A percentile compares a stretch with the other conserved stretches of the same genome.
Evolutionary conservation across 2,113 vertebrate genomes (phyloP).

Genomic region (Apteryx owenii): DNA sequence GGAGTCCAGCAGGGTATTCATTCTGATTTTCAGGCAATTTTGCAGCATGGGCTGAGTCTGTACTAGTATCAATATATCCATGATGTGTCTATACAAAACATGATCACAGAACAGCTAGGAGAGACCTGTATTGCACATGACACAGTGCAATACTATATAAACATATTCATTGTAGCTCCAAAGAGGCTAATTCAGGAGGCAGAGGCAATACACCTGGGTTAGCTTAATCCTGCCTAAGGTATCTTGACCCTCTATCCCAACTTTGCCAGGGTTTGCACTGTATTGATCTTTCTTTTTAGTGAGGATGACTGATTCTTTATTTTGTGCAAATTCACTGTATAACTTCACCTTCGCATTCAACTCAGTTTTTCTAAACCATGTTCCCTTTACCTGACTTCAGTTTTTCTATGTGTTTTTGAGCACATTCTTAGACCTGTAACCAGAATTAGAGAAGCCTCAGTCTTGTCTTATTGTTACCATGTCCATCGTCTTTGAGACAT

Average conservation of each 20-base stretch:
- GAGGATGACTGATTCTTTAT: not conserved
- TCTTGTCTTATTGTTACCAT: too few species aligned
- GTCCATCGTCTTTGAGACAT: too few species aligned
- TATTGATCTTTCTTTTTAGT: not conserved
- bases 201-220: not conserved
- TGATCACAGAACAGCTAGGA: not conserved
- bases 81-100: rapidly evolving
- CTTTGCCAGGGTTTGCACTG: not conserved
- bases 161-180: not conserved
- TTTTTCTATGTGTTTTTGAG: not conserved
- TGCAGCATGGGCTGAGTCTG: not conserved
- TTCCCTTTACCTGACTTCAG: not conserved
- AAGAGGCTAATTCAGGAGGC: not conserved
- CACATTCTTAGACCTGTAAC: not conserved
- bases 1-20: not conserved
- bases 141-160: not conserved
- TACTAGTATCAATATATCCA: not conserved
- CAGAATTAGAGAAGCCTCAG: not conserved
- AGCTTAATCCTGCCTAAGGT: not conserved
- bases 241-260: not conserved
- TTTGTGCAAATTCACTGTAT: not conserved
- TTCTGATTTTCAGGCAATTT: not conserved
- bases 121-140: not conserved
- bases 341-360: not conserved
- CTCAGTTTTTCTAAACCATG: not conserved